Base-by-base conservation (phyloP, 2,113 vertebrate genomes). In the Lepisosteus oculatus region DNA sequence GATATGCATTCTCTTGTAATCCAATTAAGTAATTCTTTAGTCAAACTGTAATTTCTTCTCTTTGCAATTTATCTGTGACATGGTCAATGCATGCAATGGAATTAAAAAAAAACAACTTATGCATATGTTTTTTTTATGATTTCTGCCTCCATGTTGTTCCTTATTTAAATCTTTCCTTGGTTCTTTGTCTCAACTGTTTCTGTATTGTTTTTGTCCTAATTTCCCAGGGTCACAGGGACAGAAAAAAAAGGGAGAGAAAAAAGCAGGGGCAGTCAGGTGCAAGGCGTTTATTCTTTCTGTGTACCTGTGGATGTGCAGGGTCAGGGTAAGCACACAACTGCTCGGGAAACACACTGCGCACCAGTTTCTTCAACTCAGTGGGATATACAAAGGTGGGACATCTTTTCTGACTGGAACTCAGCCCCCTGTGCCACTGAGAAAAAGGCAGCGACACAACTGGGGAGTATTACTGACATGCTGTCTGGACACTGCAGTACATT, bases 351-450 rank as follows among this genome's bases (percentile, higher is more conserved):
- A 68, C 61, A 8, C 15, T 9, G 3, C 74, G 70, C 43, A 76
- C 61, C 51, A 76, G 41, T 67, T 43, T 43, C 14, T 76, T 76
- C 54, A 76, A n/a, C 11, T 61, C 74, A 41, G 5, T 14, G 2
- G 74, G 65, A 65, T 68, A 75, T 3, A 75, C 47, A 44, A 72
- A 75, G n/a, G 74, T 75, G 45, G 74, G 69, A 8, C 41, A 15
- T 3, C 2, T 3, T 4, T 3, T 17, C 9, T 67, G 4, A 55
- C 55, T 47, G 3, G 41, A 43, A 12, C 12, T 47, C 15, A 57
- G 56, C 11, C 74, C 74, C 17, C 71, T 47, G 12, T 42, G 43
- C 3, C 47, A 5, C 4, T 56, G 56, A 17, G 68, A 42, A 69
- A 71, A 17, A 51, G 15, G n/a, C 15, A 65, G 43, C 57, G 65